phyloP scores from a whole-genome alignment of 2,113 vertebrate genomes.

The Chamaea fasciata region DNA sequence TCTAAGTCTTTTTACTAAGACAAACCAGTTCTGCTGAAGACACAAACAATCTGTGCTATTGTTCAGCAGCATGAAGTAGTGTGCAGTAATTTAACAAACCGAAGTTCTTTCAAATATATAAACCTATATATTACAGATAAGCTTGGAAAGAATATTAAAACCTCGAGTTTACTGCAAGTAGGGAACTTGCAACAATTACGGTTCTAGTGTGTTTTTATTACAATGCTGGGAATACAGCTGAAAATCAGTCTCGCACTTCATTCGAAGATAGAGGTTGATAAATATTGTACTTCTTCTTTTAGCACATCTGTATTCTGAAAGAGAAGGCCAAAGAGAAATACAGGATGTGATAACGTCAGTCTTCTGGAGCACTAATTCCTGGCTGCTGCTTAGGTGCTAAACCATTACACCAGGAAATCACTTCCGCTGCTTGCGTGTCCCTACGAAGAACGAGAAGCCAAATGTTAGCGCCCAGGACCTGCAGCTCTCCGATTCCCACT shows the following conservation, averaged over 20 bases:
- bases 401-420: neutral
- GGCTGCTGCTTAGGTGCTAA: neutral
- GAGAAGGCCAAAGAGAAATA: slow-evolving; percentile 82
- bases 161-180: neutral
- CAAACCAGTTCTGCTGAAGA: neutral
- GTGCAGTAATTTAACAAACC: neutral
- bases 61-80: neutral
- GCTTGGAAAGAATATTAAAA: neutral
- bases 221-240: neutral
- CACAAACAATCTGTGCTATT: neutral
- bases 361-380: neutral
- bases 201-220: neutral
- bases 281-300: neutral
- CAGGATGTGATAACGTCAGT: slow-evolving; percentile 59
- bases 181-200: neutral
- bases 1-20: neutral
- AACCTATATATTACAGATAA: neutral
- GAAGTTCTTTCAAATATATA: neutral
- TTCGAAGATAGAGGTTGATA: neutral
- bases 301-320: slow-evolving; percentile 86
- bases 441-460: too few species aligned
- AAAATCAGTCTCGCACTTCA: neutral
- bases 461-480: too few species aligned
- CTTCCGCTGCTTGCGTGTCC: neutral
- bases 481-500: too few species aligned